Evolutionary conservation across 2,888 invertebrate species (phyloP), one percentile per base, ranked within the genome.

Genomic region (Phengaris arion): DNA sequence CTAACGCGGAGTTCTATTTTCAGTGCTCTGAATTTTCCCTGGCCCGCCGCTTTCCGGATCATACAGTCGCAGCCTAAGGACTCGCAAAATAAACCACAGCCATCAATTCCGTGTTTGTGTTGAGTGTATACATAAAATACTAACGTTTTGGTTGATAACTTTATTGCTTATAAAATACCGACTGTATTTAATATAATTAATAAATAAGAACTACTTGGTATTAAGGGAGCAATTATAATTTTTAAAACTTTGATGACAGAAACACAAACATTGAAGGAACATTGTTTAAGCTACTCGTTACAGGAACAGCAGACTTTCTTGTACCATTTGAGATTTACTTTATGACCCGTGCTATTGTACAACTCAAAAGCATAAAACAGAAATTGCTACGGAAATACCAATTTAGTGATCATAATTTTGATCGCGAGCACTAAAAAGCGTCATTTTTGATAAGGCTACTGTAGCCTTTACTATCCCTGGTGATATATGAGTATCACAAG

Each of bases 301-400:
- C 35, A 12, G 64, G 64, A 45, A 64, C 35, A 2, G 13, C 64
- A 45, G 35, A 64, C 13, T 35, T 35, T 45, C 12, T 45, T 2
- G 35, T 35, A 35, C 45, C 64, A 64, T 59, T 57, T 64, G 64
- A 35, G 13, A 35, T 64, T 64, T 45, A 45, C 35, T 64, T 64
- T 45, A 64, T 64, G 64, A 12, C 64, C 64, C 64, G 64, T 64
- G 64, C 59, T 22, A 45, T 35, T 64, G 35, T 64, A 35, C 64
- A 35, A 64, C 35, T 64, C 35, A 6, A 64, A 22, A 64, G 12
- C 10, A 59, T 59, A 64, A 64, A 64, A 64, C 10, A 64, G 35
- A 64, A 64, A 64, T 13, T 64, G 64, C 15, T 59, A 59, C 22
- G 59, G 10, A 59, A 59, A 59, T 59, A 59, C 22, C 22, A 59